phyloP scores from a whole-genome alignment of 2,797 vertebrate species.

The Lateolabrax maculatus region DNA sequence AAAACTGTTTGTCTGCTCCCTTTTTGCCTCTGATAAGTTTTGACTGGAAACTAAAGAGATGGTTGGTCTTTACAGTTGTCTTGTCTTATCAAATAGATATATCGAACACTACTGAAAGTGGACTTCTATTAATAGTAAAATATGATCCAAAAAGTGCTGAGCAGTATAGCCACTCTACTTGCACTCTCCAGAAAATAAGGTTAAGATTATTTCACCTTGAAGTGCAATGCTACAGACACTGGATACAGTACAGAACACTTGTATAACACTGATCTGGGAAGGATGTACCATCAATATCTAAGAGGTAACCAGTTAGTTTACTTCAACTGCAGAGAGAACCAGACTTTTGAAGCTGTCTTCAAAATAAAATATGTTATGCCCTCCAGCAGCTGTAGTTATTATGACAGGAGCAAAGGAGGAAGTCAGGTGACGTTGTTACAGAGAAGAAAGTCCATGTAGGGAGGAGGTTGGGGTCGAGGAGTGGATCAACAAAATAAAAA shows the following conservation, averaged over 20 bases:
- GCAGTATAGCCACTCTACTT: neutral
- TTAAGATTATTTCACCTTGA: neutral
- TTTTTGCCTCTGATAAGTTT: conserved; percentile 16
- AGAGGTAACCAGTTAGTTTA: neutral
- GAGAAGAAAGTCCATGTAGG: neutral
- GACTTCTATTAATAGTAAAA: neutral
- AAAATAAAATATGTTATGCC: neutral
- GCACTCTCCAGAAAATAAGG: neutral
- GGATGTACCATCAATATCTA: neutral
- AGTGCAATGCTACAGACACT: neutral
- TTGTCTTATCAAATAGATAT: neutral
- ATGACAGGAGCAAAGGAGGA: neutral
- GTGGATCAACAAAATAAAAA: neutral
- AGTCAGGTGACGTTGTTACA: neutral
- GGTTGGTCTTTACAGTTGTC: neutral
- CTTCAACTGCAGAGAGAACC: neutral
- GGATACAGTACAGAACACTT: neutral
- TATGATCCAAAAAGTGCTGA: conserved; percentile 11
- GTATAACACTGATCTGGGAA: neutral
- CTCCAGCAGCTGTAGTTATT: neutral
- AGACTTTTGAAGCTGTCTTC: neutral
- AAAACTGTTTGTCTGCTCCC: conserved; percentile 17
- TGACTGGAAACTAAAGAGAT: conserved; percentile 34
- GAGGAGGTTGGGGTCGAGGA: neutral
- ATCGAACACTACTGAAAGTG: neutral